These are phyloP conservation scores for Araneus ventricosus DNA, from an alignment of 1,140 invertebrate species.

Conservation along the genomic window DNA sequence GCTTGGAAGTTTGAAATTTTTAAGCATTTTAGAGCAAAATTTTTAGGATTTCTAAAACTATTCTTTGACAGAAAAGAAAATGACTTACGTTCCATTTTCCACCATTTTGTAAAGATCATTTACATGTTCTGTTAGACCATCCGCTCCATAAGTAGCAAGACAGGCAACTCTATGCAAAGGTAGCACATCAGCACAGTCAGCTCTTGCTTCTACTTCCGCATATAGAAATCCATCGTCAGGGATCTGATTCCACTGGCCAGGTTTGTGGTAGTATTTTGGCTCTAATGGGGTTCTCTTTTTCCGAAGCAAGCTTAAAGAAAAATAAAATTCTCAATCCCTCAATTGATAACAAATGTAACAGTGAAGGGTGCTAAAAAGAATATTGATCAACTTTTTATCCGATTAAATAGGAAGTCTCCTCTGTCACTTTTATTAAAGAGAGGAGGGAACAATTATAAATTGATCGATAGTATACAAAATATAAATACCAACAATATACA, in stretches of 20 bases:
- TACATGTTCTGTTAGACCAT: neutral
- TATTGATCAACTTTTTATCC: neutral
- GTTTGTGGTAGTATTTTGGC: neutral
- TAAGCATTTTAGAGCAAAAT: neutral
- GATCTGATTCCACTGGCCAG: conserved; percentile 41
- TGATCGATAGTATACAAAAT: neutral
- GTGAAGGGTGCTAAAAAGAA: neutral
- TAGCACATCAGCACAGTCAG: conserved; percentile 17
- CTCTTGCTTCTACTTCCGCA: neutral
- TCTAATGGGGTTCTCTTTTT: conserved; percentile 24
- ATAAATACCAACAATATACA: neutral
- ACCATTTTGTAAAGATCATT: neutral
- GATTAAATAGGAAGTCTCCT: neutral
- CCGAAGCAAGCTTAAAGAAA: conserved; percentile 12
- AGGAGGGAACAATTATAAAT: neutral
- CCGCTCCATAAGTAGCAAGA: neutral
- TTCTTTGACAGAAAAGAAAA: neutral
- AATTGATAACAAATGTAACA: neutral
- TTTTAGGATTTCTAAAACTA: neutral
- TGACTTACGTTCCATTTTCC: neutral
- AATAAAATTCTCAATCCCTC: neutral
- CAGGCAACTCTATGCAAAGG: neutral
- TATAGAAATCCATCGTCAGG: neutral
- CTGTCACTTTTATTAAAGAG: neutral
- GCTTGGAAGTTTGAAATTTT: neutral